phyloP scores from a whole-genome alignment of 2,113 vertebrate genomes.

The Strix aluco region DNA sequence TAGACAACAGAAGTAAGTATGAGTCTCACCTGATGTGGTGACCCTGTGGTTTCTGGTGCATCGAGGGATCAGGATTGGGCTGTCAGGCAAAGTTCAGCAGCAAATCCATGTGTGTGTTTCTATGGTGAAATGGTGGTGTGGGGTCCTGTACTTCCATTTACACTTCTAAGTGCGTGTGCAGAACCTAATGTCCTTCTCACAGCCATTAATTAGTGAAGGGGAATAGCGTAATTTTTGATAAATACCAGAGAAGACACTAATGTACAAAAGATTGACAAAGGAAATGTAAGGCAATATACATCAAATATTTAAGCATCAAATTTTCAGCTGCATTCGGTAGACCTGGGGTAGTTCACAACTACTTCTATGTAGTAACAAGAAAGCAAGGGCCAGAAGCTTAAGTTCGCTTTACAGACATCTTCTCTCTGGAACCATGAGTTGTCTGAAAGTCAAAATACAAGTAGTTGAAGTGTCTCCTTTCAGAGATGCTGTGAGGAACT shows the following conservation, averaged over 20 bases:
- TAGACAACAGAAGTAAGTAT: conserved; percentile 90
- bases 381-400: not conserved
- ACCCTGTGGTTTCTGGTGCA: accelerated
- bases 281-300: not conserved
- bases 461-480: not conserved
- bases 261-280: not conserved
- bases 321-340: not conserved
- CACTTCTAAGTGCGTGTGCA: not conserved
- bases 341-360: not conserved
- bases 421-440: not conserved
- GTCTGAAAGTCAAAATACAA: not conserved
- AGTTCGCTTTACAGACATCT: not conserved
- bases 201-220: not conserved
- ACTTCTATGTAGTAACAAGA: not conserved
- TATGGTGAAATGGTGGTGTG: not conserved
- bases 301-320: not conserved
- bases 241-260: not conserved
- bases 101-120: not conserved
- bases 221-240: not conserved
- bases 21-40: not conserved
- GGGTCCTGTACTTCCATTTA: not conserved
- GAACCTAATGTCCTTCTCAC: not conserved
- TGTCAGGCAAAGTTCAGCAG: not conserved
- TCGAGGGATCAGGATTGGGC: not conserved
- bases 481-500: not conserved